phyloP scores from a whole-genome alignment of 2,113 vertebrate species.

The Cynocephalus volans region DNA sequence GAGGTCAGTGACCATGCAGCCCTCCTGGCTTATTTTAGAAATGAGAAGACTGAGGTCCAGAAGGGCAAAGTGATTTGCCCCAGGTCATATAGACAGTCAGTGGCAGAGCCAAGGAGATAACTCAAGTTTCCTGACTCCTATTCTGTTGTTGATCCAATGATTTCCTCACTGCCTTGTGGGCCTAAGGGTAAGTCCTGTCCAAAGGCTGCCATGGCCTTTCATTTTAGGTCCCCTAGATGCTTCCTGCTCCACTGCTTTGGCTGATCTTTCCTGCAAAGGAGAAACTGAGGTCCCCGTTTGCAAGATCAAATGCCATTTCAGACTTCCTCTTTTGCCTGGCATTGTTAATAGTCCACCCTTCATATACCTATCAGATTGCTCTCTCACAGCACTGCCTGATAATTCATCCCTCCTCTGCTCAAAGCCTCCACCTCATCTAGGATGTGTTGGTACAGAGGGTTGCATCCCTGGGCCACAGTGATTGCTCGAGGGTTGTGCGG shows the following conservation, averaged over 20 bases:
- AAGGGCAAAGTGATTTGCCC: constrained; percentile 46
- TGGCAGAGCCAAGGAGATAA: neutral
- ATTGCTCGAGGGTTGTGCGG: neutral
- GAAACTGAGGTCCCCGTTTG: neutral
- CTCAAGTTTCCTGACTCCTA: neutral
- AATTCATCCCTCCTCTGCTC: neutral
- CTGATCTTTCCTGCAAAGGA: neutral
- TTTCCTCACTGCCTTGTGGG: neutral
- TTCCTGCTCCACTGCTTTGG: neutral
- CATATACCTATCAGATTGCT: neutral
- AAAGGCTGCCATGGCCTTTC: neutral
- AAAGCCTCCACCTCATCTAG: neutral
- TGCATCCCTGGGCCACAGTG: neutral
- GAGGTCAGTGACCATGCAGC: neutral
- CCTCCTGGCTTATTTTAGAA: constrained; percentile 70
- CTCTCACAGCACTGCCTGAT: neutral
- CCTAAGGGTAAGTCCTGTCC: neutral
- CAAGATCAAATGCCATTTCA: neutral
- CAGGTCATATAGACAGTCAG: neutral
- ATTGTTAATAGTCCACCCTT: neutral
- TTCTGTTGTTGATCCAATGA: neutral
- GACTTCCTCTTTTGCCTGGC: neutral
- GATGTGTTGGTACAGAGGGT: neutral
- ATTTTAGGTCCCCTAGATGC: neutral
- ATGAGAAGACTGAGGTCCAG: constrained; percentile 66